Conservation (phyloP, 2,797 vertebrate species). For the Artibeus lituratus region DNA sequence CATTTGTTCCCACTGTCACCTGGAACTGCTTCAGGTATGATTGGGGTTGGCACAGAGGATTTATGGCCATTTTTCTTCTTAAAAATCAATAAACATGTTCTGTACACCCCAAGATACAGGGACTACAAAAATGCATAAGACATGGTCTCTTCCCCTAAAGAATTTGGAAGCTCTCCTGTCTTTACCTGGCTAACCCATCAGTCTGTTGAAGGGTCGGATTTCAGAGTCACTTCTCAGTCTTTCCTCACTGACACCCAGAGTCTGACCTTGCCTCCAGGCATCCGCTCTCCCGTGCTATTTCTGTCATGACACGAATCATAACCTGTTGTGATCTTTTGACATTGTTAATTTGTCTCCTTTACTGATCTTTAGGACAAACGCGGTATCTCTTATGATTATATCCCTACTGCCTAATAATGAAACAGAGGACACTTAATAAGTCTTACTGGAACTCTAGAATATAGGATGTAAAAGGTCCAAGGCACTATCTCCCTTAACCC, state of each 20-base stretch:
- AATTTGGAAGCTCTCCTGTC: not conserved
- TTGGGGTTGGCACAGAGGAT: not conserved
- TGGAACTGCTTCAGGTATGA: not conserved
- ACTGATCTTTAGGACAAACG: not conserved
- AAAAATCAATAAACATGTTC: not conserved
- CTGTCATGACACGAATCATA: not conserved
- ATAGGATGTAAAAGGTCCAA: not conserved
- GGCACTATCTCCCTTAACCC: not conserved
- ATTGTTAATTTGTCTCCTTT: not conserved
- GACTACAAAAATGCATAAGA: not conserved
- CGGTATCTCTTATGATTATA: not conserved
- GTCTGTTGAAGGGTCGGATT: not conserved
- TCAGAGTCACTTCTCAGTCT: not conserved
- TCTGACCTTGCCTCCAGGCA: not conserved
- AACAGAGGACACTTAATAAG: not conserved
- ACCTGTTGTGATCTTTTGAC: not conserved
- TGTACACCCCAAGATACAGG: not conserved
- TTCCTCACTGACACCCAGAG: not conserved
- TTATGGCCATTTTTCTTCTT: not conserved
- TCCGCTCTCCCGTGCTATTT: not conserved
- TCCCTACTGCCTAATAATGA: not conserved
- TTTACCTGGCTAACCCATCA: not conserved
- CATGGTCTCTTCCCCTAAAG: not conserved
- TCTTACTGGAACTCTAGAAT: not conserved
- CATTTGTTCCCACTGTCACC: not conserved